Evolutionary conservation across 2,113 vertebrate species (phyloP).

Genomic region (Varanus salvator): DNA sequence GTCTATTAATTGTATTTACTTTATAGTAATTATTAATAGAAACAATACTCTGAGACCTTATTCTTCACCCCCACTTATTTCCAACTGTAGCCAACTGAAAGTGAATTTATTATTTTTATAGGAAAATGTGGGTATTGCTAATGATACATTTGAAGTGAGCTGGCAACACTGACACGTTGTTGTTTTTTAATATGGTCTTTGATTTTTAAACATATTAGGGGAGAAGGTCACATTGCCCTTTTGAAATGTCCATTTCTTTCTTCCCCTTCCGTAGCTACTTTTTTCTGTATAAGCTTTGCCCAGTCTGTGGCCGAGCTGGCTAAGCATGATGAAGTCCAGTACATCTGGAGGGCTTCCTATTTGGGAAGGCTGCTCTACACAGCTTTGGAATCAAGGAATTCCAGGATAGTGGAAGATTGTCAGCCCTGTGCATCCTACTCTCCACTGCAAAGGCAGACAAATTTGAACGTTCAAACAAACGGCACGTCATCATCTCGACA

Average conservation of each 20-base stretch:
- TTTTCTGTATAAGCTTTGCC: no score
- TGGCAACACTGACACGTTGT: no score
- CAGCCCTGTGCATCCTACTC: neutral
- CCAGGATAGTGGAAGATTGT: conserved; percentile 1
- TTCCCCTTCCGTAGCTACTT: neutral
- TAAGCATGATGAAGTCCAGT: no score
- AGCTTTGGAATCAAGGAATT: neutral
- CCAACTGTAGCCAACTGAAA: neutral
- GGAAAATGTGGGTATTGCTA: neutral
- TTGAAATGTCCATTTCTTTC: neutral
- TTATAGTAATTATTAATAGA: conserved; percentile 17
- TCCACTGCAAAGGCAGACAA: neutral
- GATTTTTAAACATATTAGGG: conserved; percentile 29
- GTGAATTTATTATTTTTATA: conserved; percentile 35
- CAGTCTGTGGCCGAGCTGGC: no score
- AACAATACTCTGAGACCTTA: neutral
- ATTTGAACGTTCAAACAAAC: conserved; percentile 35
- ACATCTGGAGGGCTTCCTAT: no score
- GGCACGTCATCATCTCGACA: neutral
- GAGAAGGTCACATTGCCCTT: neutral
- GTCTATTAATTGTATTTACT: neutral
- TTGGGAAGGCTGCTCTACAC: neutral
- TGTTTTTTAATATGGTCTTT: conserved; percentile 57
- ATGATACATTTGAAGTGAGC: neutral
- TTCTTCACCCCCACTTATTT: conserved; percentile 29